These are phyloP conservation scores for Labroides dimidiatus DNA, from an alignment of 2,797 vertebrate genomes.

Conservation along the genomic window DNA sequence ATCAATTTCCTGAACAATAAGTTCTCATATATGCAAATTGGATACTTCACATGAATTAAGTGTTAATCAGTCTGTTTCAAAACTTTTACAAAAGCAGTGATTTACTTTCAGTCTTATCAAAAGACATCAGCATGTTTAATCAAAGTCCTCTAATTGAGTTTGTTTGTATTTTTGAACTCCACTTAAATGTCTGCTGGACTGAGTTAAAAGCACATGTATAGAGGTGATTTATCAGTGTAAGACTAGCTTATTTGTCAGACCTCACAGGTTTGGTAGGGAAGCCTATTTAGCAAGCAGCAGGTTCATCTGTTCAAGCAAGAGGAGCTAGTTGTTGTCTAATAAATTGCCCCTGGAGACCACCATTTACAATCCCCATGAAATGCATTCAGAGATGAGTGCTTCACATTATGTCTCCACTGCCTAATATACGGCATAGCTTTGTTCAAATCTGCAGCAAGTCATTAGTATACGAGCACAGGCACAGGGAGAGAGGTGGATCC, in stretches of 20 bases:
- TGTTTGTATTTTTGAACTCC: background rate
- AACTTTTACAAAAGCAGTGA: background rate
- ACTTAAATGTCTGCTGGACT: background rate
- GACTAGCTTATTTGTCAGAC: background rate
- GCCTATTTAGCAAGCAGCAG: conserved; percentile 1
- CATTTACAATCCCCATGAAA: conserved; percentile 32
- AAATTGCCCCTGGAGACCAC: conserved; percentile 21
- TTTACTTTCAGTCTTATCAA: background rate
- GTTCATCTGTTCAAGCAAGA: background rate
- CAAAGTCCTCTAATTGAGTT: background rate
- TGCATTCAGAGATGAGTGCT: conserved; percentile 25
- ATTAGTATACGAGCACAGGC: conserved; percentile 21
- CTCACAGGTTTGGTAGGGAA: background rate
- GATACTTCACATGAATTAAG: background rate
- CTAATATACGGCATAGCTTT: conserved; percentile 61
- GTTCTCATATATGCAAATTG: conserved; percentile 1
- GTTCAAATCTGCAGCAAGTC: conserved; percentile 39
- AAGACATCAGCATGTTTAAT: no score
- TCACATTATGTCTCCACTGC: conserved; percentile 43
- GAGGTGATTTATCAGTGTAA: background rate
- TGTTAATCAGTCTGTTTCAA: conserved; percentile 2
- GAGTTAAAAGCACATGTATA: background rate
- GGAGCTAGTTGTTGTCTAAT: background rate
- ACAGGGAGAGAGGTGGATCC: conserved; percentile 48
- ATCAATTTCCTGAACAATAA: background rate